Evolutionary conservation across 2,888 invertebrate species (phyloP).

Genomic region (Diadegma fenestrale): DNA sequence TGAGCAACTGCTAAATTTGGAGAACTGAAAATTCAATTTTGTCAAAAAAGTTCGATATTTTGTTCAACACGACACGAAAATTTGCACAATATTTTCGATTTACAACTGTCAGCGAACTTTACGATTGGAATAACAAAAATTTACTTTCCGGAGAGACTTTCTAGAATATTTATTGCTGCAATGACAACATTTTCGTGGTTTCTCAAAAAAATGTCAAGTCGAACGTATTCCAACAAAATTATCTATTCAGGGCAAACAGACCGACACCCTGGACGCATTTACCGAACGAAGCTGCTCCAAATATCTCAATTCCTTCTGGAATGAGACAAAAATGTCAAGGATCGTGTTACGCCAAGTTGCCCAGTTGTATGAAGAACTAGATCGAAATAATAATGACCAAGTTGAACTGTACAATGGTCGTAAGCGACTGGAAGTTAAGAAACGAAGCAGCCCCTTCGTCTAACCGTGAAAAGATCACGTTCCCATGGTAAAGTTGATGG

Average conservation of each 20-base stretch:
- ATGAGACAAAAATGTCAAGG: constrained; percentile 29
- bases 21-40: too few relatives aligned
- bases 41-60: too few relatives aligned
- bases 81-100: too few relatives aligned
- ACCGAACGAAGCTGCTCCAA: constrained; percentile 28
- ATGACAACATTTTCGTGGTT: too few relatives aligned
- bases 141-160: too few relatives aligned
- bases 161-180: too few relatives aligned
- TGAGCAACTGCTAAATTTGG: neutral
- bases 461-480: neutral
- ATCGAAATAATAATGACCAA: constrained; percentile 48
- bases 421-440: constrained; percentile 23
- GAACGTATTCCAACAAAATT: too few relatives aligned
- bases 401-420: constrained; percentile 21
- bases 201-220: too few relatives aligned
- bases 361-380: constrained; percentile 24
- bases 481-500: constrained; percentile 1
- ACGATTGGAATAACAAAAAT: too few relatives aligned
- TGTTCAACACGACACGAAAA: too few relatives aligned
- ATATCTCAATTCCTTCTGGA: constrained; percentile 51
- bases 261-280: neutral
- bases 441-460: constrained; percentile 17
- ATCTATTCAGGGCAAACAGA: too few relatives aligned
- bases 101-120: too few relatives aligned
- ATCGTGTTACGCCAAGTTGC: constrained; percentile 9